phyloP scores from a whole-genome alignment of 2,113 vertebrate genomes.

The Uria aalge region DNA sequence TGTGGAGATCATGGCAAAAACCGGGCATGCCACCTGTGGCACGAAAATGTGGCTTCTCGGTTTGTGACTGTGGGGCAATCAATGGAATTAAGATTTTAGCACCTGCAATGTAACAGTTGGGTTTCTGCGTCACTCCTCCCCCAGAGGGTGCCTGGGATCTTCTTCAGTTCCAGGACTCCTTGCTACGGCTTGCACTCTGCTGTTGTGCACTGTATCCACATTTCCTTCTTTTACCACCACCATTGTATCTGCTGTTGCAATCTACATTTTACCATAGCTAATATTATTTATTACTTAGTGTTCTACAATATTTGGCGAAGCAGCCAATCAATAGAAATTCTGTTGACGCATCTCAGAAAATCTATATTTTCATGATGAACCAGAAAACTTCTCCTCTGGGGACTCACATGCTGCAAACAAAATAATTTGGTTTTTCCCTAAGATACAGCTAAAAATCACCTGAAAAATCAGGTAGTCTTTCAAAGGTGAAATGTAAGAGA shows the following conservation, averaged over 20 bases:
- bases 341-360: constrained; percentile 3
- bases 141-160: not conserved
- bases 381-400: not conserved
- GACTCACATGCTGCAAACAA: not conserved
- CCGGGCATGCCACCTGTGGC: not conserved
- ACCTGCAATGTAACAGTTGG: not conserved
- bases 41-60: not conserved
- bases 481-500: not conserved
- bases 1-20: not conserved
- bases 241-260: not conserved
- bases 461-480: constrained; percentile 13
- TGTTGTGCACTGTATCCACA: not conserved
- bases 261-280: not conserved
- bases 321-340: constrained; percentile 16
- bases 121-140: not conserved
- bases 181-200: not conserved
- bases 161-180: not conserved
- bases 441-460: not conserved
- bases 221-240: not conserved
- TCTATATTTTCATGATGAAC: constrained; percentile 10
- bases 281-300: constrained; percentile 20
- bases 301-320: not conserved
- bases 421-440: not conserved
- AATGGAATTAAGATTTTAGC: not conserved
- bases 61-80: not conserved